Percentiles rank a stretch among this genome's conserved stretches.
phyloP scores from a whole-genome alignment of 2,113 vertebrate species.

The Oryzias woworae region DNA sequence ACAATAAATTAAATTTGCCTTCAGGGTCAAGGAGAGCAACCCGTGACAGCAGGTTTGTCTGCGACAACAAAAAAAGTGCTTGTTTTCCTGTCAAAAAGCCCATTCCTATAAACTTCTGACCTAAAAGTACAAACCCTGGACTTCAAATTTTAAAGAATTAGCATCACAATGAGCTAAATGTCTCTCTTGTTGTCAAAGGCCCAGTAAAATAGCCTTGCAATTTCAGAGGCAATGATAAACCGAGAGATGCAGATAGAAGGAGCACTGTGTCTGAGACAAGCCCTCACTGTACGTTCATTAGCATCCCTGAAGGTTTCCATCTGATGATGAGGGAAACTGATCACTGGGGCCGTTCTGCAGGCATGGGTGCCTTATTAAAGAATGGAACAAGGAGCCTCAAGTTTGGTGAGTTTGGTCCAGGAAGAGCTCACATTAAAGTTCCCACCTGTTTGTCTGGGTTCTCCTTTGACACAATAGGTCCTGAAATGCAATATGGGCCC shows the following conservation, averaged over 20 bases:
- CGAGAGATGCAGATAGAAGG: constrained; percentile 61
- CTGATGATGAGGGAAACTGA: constrained; percentile 67
- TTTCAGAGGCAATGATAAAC: constrained; percentile 76
- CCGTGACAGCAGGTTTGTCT: constrained; percentile 60
- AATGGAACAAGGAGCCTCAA: constrained; percentile 75
- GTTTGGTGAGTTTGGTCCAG: constrained; percentile 68
- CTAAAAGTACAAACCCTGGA: constrained; percentile 65
- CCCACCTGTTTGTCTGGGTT: constrained; percentile 85
- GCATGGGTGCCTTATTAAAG: constrained; percentile 81
- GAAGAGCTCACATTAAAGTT: constrained; percentile 84
- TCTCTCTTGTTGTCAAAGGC: constrained; percentile 65
- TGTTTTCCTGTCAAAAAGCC: constrained; percentile 66
- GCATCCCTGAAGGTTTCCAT: constrained; percentile 59
- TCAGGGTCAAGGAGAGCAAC: constrained; percentile 52
- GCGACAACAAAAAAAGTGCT: constrained; percentile 65
- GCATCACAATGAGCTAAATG: constrained; percentile 73
- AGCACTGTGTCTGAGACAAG: constrained; percentile 62
- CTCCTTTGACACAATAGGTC: constrained; percentile 75
- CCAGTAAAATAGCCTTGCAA: constrained; percentile 67
- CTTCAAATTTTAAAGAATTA: constrained; percentile 72
- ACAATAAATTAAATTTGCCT: constrained; percentile 77
- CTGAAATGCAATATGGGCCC: constrained; percentile 75
- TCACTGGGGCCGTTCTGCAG: constrained; percentile 76
- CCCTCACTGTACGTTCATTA: constrained; percentile 66
- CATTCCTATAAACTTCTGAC: constrained; percentile 59